Conservation (phyloP, 2,888 invertebrate species). For the Adelognathus sp. region DNA sequence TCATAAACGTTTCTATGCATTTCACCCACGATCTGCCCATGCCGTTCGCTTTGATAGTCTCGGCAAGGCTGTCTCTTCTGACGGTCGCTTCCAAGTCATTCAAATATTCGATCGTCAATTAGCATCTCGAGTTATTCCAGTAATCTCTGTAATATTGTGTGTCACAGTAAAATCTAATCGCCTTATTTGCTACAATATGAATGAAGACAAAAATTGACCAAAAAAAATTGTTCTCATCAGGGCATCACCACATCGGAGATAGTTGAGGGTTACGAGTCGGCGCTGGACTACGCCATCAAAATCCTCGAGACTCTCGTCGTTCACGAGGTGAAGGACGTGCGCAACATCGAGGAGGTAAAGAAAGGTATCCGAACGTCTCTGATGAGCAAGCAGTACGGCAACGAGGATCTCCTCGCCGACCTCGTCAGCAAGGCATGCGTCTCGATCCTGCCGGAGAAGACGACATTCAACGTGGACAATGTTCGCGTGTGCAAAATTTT, state of each 20-base stretch:
- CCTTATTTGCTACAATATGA: no score
- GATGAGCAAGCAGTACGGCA: conserved; percentile 99
- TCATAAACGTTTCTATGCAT: no score
- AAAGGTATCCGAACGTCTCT: conserved; percentile 91
- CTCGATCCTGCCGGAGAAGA: conserved; percentile 92
- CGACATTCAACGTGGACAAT: conserved; percentile 98
- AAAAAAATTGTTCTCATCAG: conserved; percentile 74
- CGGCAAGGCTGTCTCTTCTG: no score
- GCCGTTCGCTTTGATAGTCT: no score
- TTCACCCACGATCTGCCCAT: no score
- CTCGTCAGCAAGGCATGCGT: conserved; percentile 95
- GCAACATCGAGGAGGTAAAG: conserved; percentile 87
- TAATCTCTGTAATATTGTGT: no score
- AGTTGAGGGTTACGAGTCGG: conserved; percentile 96
- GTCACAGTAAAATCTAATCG: no score
- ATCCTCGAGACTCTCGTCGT: conserved; percentile 92
- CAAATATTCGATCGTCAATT: no score
- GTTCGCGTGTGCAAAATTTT: conserved; percentile 96
- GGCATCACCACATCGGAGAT: conserved; percentile 99
- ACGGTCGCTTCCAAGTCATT: no score
- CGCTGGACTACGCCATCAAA: conserved; percentile 93
- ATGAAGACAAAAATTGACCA: not conserved
- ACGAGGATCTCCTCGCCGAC: conserved; percentile 95
- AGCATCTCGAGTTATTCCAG: no score
- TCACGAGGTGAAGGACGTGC: conserved; percentile 88